These are phyloP conservation scores for Intellagama lesueurii DNA, from an alignment of 2,797 vertebrate genomes.

Conservation along the genomic window DNA sequence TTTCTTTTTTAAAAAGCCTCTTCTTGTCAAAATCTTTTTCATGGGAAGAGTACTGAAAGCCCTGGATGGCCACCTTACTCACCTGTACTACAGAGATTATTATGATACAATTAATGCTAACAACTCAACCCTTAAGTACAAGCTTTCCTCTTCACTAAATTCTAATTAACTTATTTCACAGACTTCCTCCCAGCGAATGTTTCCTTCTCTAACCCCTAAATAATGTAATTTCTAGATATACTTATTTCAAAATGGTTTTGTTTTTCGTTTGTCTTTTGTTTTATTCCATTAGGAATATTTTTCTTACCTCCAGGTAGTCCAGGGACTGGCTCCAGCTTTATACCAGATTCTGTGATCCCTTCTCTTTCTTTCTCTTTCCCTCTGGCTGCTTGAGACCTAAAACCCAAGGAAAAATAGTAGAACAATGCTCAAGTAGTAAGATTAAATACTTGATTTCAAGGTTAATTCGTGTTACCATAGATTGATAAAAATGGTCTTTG, in stretches of 20 bases:
- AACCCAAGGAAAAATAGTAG: slow-evolving; percentile 18
- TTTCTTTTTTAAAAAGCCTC: too few species aligned
- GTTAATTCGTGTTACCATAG: neutral
- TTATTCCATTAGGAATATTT: neutral
- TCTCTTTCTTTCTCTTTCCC: slow-evolving; percentile 95
- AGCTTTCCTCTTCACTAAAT: neutral
- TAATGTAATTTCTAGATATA: neutral
- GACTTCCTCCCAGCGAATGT: slow-evolving; percentile 24
- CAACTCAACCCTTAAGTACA: accelerated
- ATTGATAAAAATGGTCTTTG: neutral
- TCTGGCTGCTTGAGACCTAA: slow-evolving; percentile 95
- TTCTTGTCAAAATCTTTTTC: too few species aligned
- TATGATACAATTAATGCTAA: neutral
- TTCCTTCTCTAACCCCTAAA: neutral
- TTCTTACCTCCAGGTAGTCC: slow-evolving; percentile 93
- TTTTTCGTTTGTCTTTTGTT: too few species aligned
- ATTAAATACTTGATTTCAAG: neutral
- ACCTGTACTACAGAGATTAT: neutral
- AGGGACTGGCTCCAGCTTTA: slow-evolving; percentile 95
- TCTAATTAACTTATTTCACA: neutral
- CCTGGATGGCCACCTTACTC: too few species aligned
- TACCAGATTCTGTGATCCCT: slow-evolving; percentile 91
- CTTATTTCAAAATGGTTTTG: too few species aligned
- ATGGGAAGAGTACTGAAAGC: too few species aligned
- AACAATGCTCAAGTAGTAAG: neutral